Conservation (phyloP, 2,113 vertebrate species). For the Forbesichthys papilliferus region DNA sequence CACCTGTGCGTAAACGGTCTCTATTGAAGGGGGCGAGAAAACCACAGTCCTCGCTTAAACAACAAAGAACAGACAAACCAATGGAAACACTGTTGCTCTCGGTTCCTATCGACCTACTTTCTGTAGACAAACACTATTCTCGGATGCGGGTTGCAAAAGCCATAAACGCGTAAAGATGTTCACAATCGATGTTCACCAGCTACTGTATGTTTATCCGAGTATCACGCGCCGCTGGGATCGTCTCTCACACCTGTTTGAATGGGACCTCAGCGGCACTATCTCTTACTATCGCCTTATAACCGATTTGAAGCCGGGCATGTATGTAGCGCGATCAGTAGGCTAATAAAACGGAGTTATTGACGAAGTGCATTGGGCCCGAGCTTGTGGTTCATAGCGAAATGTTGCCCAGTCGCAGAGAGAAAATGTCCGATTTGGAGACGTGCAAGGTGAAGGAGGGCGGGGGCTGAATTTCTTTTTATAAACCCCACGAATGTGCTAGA, state of each 20-base stretch:
- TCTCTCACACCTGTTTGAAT: constrained; percentile 81
- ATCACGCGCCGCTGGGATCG: constrained; percentile 65
- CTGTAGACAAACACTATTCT: constrained; percentile 58
- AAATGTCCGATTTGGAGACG: constrained; percentile 59
- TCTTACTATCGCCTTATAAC: constrained; percentile 5
- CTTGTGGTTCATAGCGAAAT: constrained; percentile 17
- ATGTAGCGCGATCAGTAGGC: too few species aligned
- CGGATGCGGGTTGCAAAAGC: constrained; percentile 52
- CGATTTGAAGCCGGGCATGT: constrained; percentile 6
- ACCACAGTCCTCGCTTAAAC: constrained; percentile 56
- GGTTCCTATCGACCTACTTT: constrained; percentile 69
- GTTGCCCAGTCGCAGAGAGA: constrained; percentile 29
- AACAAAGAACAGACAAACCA: constrained; percentile 71
- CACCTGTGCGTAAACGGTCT: constrained; percentile 80
- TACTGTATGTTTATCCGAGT: constrained; percentile 48
- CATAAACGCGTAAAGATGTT: constrained; percentile 32
- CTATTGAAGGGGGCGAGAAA: constrained; percentile 46
- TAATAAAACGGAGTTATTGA: neutral
- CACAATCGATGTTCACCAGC: neutral
- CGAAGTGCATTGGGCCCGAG: constrained; percentile 20
- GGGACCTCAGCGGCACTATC: constrained; percentile 49
- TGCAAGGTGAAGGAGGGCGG: constrained; percentile 31
- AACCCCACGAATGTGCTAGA: constrained; percentile 12
- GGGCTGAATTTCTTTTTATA: constrained; percentile 20
- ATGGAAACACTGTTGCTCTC: constrained; percentile 58